Evolutionary conservation across 2,797 vertebrate genomes (phyloP).

Genomic region (Pterois miles): DNA sequence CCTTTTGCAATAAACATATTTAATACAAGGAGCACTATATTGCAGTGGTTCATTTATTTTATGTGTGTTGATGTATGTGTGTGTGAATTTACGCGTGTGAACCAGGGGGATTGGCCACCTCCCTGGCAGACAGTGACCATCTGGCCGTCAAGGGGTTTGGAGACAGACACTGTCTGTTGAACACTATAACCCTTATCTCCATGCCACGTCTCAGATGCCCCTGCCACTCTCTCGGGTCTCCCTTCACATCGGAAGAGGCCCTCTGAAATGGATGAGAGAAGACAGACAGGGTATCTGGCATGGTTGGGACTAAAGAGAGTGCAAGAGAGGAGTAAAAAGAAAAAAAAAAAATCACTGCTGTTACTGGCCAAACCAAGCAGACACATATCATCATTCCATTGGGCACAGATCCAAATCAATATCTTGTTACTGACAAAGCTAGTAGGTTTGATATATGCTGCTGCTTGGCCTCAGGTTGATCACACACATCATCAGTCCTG

Average conservation of each 20-base stretch:
- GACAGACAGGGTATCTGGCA: slow-evolving; percentile 64
- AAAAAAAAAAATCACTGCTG: slow-evolving; percentile 35
- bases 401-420: slow-evolving; percentile 65
- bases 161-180: slow-evolving; percentile 71
- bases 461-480: slow-evolving; percentile 52
- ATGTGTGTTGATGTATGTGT: slow-evolving; percentile 23
- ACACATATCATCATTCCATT: slow-evolving; percentile 57
- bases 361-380: slow-evolving; percentile 54
- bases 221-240: slow-evolving; percentile 52
- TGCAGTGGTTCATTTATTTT: slow-evolving; percentile 13
- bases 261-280: slow-evolving; percentile 57
- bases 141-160: slow-evolving; percentile 67
- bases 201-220: slow-evolving; percentile 65
- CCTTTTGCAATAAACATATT: background rate
- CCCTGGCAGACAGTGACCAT: slow-evolving; percentile 75
- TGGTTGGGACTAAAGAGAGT: slow-evolving; percentile 16
- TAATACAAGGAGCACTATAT: background rate
- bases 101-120: slow-evolving; percentile 56
- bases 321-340: background rate
- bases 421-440: slow-evolving; percentile 59
- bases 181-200: slow-evolving; percentile 67
- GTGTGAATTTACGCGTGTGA: slow-evolving; percentile 43
- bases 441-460: slow-evolving; percentile 55
- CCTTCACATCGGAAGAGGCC: slow-evolving; percentile 52
- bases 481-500: slow-evolving; percentile 34